A percentile compares a stretch with the other conserved stretches of the same genome.
Conservation (phyloP, 2,797 vertebrate genomes). For the Poeciliopsis turneri region DNA sequence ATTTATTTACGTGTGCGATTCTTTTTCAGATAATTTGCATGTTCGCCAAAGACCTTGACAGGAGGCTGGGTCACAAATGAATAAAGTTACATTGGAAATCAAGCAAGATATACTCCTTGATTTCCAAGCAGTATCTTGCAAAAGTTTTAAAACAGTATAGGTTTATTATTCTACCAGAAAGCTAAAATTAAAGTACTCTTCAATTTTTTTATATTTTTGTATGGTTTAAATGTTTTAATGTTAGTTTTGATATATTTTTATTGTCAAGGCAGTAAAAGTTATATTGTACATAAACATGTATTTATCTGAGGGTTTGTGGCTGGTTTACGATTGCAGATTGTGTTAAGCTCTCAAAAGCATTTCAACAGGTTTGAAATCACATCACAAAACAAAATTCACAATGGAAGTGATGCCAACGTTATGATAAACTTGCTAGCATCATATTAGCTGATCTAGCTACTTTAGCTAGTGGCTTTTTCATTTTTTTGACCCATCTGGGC, state of each 20-base stretch:
- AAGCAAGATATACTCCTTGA: not conserved
- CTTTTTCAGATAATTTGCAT: not conserved
- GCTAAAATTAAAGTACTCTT: not conserved
- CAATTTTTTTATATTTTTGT: not conserved
- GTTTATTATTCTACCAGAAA: not conserved
- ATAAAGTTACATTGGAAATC: not conserved
- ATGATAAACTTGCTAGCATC: no score
- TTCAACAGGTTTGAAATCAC: not conserved
- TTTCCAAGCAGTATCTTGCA: not conserved
- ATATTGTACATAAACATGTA: not conserved
- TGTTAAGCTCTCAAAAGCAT: not conserved
- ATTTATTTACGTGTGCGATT: not conserved
- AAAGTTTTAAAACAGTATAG: not conserved
- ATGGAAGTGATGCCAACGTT: no score
- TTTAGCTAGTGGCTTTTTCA: no score
- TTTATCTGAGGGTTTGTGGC: not conserved
- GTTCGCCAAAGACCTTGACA: not conserved
- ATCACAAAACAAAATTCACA: no score
- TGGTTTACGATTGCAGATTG: not conserved
- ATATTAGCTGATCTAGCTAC: no score
- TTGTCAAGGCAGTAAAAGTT: not conserved
- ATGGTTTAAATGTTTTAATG: not conserved
- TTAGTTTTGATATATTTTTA: not conserved
- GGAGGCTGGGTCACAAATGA: not conserved
- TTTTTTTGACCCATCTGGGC: no score